Evolutionary conservation across 2,113 vertebrate species (phyloP).

Genomic region (Crypturellus undulatus): DNA sequence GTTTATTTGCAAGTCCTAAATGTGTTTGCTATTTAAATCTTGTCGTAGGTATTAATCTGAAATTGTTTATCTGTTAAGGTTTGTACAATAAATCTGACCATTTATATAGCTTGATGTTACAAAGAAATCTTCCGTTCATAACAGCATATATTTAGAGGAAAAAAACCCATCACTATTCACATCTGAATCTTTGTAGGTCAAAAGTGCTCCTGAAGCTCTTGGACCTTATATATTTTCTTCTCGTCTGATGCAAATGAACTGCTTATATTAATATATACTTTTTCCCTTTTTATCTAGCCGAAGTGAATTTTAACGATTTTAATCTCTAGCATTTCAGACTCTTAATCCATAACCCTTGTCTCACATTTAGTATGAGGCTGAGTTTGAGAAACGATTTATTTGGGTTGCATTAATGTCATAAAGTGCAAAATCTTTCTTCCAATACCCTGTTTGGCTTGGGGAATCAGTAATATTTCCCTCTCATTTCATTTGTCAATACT

Average conservation of each 20-base stretch:
- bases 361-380: neutral
- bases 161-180: neutral
- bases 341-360: neutral
- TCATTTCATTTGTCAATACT: neutral
- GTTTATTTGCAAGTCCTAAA: neutral
- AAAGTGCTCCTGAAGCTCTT: neutral
- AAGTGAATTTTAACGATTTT: neutral
- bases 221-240: neutral
- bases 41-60: neutral
- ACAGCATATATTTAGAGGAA: neutral
- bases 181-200: neutral
- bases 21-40: neutral
- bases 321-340: neutral
- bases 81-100: neutral
- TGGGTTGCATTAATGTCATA: neutral
- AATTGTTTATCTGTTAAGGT: neutral
- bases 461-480: neutral
- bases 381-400: neutral
- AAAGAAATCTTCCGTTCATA: neutral
- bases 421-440: neutral
- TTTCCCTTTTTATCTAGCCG: neutral
- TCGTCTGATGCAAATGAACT: neutral
- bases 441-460: neutral
- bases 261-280: neutral
- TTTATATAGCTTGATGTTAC: neutral